Conservation (phyloP, 2,113 vertebrate genomes). For the Protomyctophum bolini region DNA sequence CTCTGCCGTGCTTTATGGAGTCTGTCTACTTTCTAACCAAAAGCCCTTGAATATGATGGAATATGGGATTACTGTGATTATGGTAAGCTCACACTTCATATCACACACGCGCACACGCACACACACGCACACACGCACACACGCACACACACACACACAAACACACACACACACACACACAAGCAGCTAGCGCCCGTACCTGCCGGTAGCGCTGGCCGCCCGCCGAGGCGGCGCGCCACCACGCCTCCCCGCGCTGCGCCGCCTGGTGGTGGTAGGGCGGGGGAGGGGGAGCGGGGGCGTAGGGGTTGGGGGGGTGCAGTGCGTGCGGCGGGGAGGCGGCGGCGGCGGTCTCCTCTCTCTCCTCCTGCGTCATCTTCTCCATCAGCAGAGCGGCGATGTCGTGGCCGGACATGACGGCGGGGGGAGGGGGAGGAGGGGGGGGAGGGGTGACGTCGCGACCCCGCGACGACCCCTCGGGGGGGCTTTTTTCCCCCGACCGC, state of each 20-base stretch:
- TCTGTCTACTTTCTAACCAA: too few relatives aligned
- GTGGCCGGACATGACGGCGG: slow-evolving; percentile 39
- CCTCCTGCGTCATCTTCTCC: slow-evolving; percentile 56
- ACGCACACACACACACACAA: too few relatives aligned
- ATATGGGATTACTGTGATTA: too few relatives aligned
- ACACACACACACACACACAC: too few relatives aligned
- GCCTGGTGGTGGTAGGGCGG: slow-evolving; percentile 55
- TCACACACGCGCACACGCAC: too few relatives aligned
- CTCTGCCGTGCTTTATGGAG: too few relatives aligned
- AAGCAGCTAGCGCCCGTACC: too few relatives aligned
- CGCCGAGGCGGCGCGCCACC: slow-evolving; percentile 51
- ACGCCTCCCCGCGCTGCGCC: slow-evolving; percentile 50
- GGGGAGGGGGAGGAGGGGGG: too few relatives aligned
- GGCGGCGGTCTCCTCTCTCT: slow-evolving; percentile 46
- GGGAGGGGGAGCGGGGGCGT: slow-evolving; percentile 60
- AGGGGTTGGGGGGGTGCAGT: slow-evolving; percentile 50
- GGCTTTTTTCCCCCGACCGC: not conserved
- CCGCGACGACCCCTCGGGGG: not conserved
- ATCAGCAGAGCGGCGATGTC: slow-evolving; percentile 59
- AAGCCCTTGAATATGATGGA: too few relatives aligned
- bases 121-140: too few relatives aligned
- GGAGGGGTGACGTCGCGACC: slow-evolving; percentile 1
- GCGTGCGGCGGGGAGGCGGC: slow-evolving; percentile 40
- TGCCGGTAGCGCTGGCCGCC: slow-evolving; percentile 61
- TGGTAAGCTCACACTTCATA: too few relatives aligned